These are phyloP conservation scores for Ophion costatus DNA, from an alignment of 2,888 invertebrate species.

Conservation along the genomic window DNA sequence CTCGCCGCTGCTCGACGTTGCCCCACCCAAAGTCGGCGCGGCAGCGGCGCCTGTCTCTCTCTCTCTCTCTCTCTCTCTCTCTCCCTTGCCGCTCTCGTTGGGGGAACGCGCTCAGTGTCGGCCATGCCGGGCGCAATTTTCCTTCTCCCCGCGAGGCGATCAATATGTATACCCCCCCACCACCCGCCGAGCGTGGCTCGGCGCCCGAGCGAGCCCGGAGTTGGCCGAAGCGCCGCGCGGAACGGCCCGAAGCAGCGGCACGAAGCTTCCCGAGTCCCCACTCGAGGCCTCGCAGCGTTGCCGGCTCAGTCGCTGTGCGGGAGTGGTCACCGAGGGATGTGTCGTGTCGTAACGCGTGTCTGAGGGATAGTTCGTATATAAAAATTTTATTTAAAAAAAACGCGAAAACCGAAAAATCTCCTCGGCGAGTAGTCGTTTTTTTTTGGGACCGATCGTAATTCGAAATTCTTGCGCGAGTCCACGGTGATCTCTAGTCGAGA, in stretches of 20 bases:
- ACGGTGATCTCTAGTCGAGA: slow-evolving; percentile 57
- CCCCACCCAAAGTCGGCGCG: slow-evolving; percentile 68
- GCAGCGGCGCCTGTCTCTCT: slow-evolving; percentile 65
- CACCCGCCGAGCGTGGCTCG: slow-evolving; percentile 79
- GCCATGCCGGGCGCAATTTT: slow-evolving; percentile 73
- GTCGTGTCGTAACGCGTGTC: slow-evolving; percentile 80
- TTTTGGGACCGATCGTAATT: slow-evolving; percentile 50
- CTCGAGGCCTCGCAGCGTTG: slow-evolving; percentile 79
- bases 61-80: background rate
- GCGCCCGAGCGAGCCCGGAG: slow-evolving; percentile 71
- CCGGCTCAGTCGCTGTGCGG: slow-evolving; percentile 83
- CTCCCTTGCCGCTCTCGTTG: background rate
- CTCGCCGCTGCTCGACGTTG: slow-evolving; percentile 50
- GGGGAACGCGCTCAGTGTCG: slow-evolving; percentile 70
- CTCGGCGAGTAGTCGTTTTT: slow-evolving; percentile 67
- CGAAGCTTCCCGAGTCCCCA: slow-evolving; percentile 77
- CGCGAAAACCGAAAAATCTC: slow-evolving; percentile 30
- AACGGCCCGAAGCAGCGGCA: slow-evolving; percentile 71
- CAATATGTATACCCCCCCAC: slow-evolving; percentile 77
- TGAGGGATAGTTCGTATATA: slow-evolving; percentile 73
- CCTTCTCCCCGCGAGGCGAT: slow-evolving; percentile 69
- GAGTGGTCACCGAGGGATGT: slow-evolving; percentile 83
- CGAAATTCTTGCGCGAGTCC: slow-evolving; percentile 25
- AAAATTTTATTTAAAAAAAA: slow-evolving; percentile 58
- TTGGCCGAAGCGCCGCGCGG: slow-evolving; percentile 74